Evolutionary conservation across 2,113 vertebrate species (phyloP).

Genomic region (Zosterops borbonicus): DNA sequence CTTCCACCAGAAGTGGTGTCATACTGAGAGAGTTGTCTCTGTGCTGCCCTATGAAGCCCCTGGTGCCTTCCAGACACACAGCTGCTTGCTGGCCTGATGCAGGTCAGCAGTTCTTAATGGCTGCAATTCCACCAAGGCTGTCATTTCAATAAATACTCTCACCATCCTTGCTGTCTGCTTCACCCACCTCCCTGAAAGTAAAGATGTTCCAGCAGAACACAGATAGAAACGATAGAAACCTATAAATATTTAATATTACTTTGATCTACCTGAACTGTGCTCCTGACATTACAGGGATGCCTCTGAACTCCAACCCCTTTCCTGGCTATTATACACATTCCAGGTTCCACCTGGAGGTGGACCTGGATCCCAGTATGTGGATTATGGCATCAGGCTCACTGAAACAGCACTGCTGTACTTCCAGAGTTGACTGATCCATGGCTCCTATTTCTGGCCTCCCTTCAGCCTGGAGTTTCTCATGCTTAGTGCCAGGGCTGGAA

Average conservation of each 20-base stretch:
- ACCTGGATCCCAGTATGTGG: neutral
- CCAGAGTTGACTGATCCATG: neutral
- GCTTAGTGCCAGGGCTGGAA: slow-evolving; percentile 21
- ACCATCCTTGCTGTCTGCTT: neutral
- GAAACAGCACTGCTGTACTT: neutral
- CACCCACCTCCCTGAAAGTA: neutral
- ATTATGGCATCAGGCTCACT: neutral
- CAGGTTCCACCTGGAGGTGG: neutral
- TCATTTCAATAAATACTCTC: neutral
- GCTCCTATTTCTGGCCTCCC: slow-evolving; percentile 8
- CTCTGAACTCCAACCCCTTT: neutral
- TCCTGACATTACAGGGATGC: neutral
- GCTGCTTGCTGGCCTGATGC: neutral
- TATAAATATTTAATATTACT: neutral
- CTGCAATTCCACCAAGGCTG: neutral
- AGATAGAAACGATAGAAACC: neutral
- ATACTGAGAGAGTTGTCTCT: neutral
- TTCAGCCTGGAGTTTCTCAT: slow-evolving; percentile 41
- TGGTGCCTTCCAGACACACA: neutral
- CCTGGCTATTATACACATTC: neutral
- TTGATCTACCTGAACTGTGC: neutral
- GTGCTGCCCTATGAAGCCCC: neutral
- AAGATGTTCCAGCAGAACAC: neutral
- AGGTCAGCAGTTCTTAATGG: neutral
- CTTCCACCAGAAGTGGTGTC: neutral